A percentile compares a stretch with the other conserved stretches of the same genome.
Evolutionary conservation across 2,797 vertebrate species (phyloP).

Genomic region (Enteromius argenteus): DNA sequence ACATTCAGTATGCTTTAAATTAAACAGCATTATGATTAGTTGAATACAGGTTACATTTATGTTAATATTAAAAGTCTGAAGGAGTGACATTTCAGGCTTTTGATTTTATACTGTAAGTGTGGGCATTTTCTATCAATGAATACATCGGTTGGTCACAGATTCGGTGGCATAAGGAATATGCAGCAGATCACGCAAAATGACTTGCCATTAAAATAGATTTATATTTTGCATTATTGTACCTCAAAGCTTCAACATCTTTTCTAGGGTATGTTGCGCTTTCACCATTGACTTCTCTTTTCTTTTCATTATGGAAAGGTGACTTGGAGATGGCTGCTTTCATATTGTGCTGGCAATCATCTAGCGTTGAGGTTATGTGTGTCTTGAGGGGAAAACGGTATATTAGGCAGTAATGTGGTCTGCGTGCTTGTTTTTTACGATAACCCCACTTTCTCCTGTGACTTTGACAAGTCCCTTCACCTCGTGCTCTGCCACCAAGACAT

Average conservation of each 20-base stretch:
- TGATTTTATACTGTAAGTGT: background rate
- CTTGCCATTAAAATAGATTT: slow-evolving; percentile 59
- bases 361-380: slow-evolving; percentile 25
- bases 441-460: slow-evolving; percentile 34
- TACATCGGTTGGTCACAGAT: slow-evolving; percentile 7
- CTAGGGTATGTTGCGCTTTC: slow-evolving; percentile 9
- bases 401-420: slow-evolving; percentile 20
- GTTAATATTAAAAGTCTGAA: background rate
- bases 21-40: background rate
- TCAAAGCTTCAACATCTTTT: background rate
- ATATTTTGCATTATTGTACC: slow-evolving; percentile 8
- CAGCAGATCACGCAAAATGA: slow-evolving; percentile 62
- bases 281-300: background rate
- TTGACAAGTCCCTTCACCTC: slow-evolving; percentile 40
- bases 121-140: slow-evolving; percentile 45
- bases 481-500: background rate
- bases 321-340: background rate
- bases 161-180: slow-evolving; percentile 60
- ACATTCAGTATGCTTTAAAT: background rate
- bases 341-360: slow-evolving; percentile 15
- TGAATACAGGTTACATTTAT: background rate
- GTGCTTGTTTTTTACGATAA: slow-evolving; percentile 14
- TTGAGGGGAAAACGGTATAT: slow-evolving; percentile 25
- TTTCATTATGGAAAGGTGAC: slow-evolving; percentile 47
- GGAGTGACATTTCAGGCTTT: background rate